Base-by-base conservation (phyloP, 2,113 vertebrate genomes). In the Psettodes erumei region DNA sequence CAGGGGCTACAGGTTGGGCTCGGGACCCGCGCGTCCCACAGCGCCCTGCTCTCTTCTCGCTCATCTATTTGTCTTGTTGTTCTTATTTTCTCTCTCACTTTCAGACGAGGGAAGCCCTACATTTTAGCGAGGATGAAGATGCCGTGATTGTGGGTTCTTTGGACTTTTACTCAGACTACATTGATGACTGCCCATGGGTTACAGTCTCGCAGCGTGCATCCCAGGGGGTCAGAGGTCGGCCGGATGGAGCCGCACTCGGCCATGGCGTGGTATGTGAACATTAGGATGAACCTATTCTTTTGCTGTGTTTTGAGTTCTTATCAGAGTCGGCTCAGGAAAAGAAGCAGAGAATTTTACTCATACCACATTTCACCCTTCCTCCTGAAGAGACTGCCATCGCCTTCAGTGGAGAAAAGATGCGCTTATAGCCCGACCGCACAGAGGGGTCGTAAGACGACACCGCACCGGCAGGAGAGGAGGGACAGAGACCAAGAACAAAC, bases 1-100 rank as follows among this genome's bases (percentile, higher is more conserved):
- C 84, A 70, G 53, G 89, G 75, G 66, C 23, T 85, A 0, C 77
- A 94, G 94, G 97, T 98, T 79, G 83, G 85, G 71, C 48, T 40
- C 43, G 0, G 19, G 4, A 79, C 37, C n/a, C 27, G 40, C 47
- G 55, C 40, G 48, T 71, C 40, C 55, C 59, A 25, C 32, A 33
- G 33, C 55, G 53, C 47, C 37, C 33, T 71, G 48, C 35, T 65
- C 59, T 62, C 5, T 70, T 67, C 19, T 21, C 15, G 9, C 60
- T 62, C 13, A 32, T 50, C 1, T 58, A 37, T 33, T 23, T 40
- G 8, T 50, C n/a, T 63, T 33, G 16, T 32, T 32, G 53, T 21
- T 50, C 13, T 62, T 25, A 19, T 33, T 37, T 23, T 25, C 9
- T 55, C 6, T 60, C 8, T 50, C 0, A 1, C n/a, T 16, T 68